phyloP scores from a whole-genome alignment of 1,140 invertebrate species.

The Drosophila varians region DNA sequence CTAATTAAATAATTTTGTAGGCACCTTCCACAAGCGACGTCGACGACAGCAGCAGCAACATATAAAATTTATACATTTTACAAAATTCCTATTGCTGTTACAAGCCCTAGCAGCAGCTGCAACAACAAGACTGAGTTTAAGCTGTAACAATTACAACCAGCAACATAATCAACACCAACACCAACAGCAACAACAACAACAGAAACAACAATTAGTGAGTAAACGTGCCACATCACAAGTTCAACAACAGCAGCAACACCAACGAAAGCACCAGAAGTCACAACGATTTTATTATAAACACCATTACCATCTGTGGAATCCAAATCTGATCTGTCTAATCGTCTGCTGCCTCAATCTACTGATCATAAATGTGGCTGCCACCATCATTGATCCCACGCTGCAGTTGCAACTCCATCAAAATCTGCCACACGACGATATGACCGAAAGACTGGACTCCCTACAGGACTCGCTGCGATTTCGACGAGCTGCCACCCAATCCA shows the following conservation, averaged over 20 bases:
- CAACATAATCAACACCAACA: conserved; percentile 34
- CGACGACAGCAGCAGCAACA: conserved; percentile 20
- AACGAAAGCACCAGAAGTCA: not conserved
- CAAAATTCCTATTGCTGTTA: conserved; percentile 48
- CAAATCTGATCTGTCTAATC: conserved; percentile 6
- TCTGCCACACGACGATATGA: conserved; percentile 5
- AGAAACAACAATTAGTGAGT: conserved; percentile 12
- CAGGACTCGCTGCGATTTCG: conserved; percentile 5
- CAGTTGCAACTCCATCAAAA: not conserved
- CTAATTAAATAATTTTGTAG: not conserved
- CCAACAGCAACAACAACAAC: conserved; percentile 26
- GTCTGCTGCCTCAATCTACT: conserved; percentile 23
- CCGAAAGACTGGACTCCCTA: conserved; percentile 16
- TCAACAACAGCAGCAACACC: conserved; percentile 2
- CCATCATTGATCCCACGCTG: conserved; percentile 2
- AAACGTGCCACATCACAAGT: conserved; percentile 7
- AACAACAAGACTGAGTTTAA: conserved; percentile 47
- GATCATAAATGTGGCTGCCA: conserved; percentile 10
- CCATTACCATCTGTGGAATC: not conserved
- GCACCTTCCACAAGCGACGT: conserved; percentile 40
- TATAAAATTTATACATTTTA: conserved; percentile 22
- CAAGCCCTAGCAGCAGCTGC: conserved; percentile 26
- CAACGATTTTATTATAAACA: conserved; percentile 3
- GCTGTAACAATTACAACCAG: conserved; percentile 39
- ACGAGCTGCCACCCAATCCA: not conserved